Evolutionary conservation across 2,797 vertebrate species (phyloP).

Genomic region (Sebastes iracundus): DNA sequence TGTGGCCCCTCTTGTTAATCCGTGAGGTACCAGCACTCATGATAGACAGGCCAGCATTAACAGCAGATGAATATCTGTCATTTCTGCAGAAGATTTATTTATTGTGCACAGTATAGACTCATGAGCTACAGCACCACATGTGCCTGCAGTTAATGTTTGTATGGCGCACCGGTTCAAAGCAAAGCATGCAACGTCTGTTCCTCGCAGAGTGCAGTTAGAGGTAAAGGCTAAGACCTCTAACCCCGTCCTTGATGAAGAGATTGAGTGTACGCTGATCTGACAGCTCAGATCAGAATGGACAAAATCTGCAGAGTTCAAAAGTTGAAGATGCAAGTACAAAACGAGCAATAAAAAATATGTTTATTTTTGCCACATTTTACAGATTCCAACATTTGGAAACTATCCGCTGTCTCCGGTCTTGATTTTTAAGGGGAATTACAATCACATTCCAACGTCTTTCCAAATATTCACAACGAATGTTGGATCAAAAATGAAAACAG

Average conservation of each 20-base stretch:
- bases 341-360: slow-evolving; percentile 11
- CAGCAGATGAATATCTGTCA: slow-evolving; percentile 43
- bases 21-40: background rate
- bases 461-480: slow-evolving; percentile 11
- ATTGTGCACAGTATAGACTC: slow-evolving; percentile 5
- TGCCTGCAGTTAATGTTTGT: slow-evolving; percentile 59
- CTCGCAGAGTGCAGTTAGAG: slow-evolving; percentile 36
- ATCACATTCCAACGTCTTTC: slow-evolving; percentile 21
- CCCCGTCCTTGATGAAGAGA: slow-evolving; percentile 25
- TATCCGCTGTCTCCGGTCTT: background rate
- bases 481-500: slow-evolving; percentile 39
- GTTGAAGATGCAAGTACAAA: slow-evolving; percentile 16
- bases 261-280: slow-evolving; percentile 46
- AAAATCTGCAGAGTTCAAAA: slow-evolving; percentile 53
- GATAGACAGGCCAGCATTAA: background rate
- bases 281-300: slow-evolving; percentile 25
- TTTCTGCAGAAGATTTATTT: slow-evolving; percentile 45
- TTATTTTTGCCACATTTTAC: slow-evolving; percentile 23
- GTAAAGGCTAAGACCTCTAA: slow-evolving; percentile 50
- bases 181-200: slow-evolving; percentile 44
- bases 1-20: background rate
- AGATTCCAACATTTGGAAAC: slow-evolving; percentile 36
- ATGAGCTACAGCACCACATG: slow-evolving; percentile 40
- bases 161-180: slow-evolving; percentile 41
- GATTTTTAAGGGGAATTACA: slow-evolving; percentile 27